Percentiles rank a stretch among this genome's conserved stretches.
Evolutionary conservation across 92 coral and sea anemone genomes (phyloP).

Genomic region (Desmophyllum pertusum): DNA sequence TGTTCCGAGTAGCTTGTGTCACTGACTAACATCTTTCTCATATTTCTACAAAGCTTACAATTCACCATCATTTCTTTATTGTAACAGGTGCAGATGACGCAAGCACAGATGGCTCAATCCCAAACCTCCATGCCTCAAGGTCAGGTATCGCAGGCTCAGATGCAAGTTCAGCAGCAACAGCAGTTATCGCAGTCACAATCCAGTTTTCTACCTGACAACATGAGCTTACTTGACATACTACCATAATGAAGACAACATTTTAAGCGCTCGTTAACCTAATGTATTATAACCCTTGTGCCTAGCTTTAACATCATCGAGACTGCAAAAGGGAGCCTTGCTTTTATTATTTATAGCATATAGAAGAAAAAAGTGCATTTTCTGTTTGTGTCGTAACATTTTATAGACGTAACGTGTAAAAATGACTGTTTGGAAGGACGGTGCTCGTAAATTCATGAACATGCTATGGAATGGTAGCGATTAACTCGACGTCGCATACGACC

Average conservation of each 20-base stretch:
- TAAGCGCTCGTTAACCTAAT: background rate
- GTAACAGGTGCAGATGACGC: constrained; percentile 76
- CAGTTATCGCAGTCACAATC: constrained; percentile 67
- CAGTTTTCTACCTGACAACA: constrained; percentile 68
- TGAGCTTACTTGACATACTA: constrained; percentile 72
- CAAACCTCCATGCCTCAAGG: constrained; percentile 78
- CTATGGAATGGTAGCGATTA: background rate
- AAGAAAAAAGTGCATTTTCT: background rate
- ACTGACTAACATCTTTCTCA: too few species aligned
- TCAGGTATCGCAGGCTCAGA: constrained; percentile 82
- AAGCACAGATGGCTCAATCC: constrained; percentile 83
- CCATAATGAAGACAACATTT: constrained; percentile 13
- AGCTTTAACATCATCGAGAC: background rate
- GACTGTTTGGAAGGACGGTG: background rate
- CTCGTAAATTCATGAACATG: background rate
- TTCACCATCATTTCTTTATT: background rate
- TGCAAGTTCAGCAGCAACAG: constrained; percentile 78
- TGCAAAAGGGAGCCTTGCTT: background rate
- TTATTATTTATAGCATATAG: background rate
- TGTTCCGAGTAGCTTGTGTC: too few species aligned
- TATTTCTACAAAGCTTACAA: too few species aligned
- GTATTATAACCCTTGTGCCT: background rate
- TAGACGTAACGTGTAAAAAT: background rate
- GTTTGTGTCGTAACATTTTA: background rate
- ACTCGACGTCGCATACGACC: background rate